Base-by-base conservation (phyloP, 2,113 vertebrate genomes). In the Vimba vimba region DNA sequence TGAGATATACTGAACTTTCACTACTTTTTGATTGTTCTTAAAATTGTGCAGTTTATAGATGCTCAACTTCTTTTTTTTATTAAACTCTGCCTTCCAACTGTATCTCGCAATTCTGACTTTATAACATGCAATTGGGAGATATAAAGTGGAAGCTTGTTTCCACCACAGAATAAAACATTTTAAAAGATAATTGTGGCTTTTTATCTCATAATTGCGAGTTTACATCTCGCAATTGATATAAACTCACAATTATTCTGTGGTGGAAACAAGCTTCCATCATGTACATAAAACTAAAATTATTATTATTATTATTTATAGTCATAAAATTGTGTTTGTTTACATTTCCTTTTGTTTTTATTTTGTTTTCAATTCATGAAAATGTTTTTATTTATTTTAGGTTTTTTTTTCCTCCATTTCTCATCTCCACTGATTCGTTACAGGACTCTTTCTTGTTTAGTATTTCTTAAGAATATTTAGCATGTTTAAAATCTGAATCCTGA, bases 1-100 rank as follows among this genome's bases (percentile, higher is more conserved):
- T 55, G n/a, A 17, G 77, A 77, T 57, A 27, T 57, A 77, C 50
- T 77, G 27, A 78, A 57, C 50, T 57, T 77, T 57, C 15, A 21
- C 39, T 25, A 12, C 43, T 47, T 79, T 36, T 79, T 36, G 36
- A 57, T 21, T 33, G 12, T 36, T n/a, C 21, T 43, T 27, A 4
- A 25, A 25, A 25, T 15, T 43, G 69, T 11, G 11, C 21, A 13
- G 36, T n/a, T 71, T 39, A 23, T 45, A 73, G 36, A 13, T 2
- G n/a, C n/a, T n/a, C n/a, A 47, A 47, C 10, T 47, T 23, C 2
- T 30, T 66, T 64, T 66, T 64, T 66, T 21, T 2, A 66, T 19
- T 33, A 2, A 36, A 69, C 17, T 4, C 15, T 2, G 64, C 30
- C 30, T 39, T 39, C 39, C 6, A 6, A 39, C 6, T 39, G 7